phyloP scores from a whole-genome alignment of 2,797 vertebrate genomes.

The Limosa lapponica region DNA sequence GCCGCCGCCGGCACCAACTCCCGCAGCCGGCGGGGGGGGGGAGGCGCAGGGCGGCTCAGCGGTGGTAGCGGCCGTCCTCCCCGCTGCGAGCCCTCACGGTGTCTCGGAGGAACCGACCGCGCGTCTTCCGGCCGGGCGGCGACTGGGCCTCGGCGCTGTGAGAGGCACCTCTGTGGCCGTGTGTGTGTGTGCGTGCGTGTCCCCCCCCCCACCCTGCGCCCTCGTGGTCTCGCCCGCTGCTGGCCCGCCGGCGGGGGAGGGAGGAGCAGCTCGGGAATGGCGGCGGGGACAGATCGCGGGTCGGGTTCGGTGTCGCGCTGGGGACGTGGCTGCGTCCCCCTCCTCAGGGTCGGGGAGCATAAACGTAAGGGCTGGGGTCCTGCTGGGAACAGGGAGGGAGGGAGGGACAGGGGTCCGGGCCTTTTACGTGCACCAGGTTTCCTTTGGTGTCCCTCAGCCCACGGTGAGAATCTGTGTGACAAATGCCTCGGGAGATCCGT shows the following conservation, averaged over 20 bases:
- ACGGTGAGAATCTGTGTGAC: fast-evolving
- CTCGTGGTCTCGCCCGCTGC: neutral
- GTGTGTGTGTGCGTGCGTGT: too few relatives aligned
- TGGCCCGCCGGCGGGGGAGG: neutral
- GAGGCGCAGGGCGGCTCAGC: fast-evolving
- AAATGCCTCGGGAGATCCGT: neutral
- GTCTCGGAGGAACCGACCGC: neutral
- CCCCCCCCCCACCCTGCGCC: fast-evolving
- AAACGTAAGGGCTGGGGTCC: fast-evolving
- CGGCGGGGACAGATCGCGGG: neutral
- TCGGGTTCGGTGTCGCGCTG: neutral
- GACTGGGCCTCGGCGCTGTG: neutral
- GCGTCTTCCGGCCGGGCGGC: neutral
- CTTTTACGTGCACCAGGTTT: neutral
- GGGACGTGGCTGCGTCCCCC: fast-evolving
- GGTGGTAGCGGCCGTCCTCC: neutral
- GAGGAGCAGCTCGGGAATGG: neutral
- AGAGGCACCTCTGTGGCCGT: neutral
- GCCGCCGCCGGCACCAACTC: neutral
- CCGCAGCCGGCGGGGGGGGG: neutral
- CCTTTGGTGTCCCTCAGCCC: neutral
- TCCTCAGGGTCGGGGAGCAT: fast-evolving
- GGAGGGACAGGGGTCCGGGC: fast-evolving
- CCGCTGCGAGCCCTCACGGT: too few relatives aligned
- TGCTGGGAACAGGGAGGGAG: neutral